phyloP scores from a whole-genome alignment of 2,113 vertebrate genomes.

The Myotis brandtii region DNA sequence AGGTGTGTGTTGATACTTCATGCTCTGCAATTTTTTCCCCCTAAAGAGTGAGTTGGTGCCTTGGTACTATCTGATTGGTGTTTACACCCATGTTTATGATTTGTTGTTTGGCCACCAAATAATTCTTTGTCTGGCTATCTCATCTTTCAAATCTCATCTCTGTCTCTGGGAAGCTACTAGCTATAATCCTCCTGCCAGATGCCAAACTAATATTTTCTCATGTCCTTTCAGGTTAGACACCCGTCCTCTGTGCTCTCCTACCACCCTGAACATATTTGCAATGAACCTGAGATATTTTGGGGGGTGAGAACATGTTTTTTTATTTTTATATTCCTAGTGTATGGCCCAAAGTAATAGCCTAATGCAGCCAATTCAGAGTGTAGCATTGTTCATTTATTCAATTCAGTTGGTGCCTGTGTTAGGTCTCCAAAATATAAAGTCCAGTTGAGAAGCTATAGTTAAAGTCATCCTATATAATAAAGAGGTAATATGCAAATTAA shows the following conservation, averaged over 20 bases:
- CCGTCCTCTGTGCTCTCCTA: not conserved
- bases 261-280: not conserved
- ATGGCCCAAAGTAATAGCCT: not conserved
- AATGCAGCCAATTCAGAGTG: not conserved
- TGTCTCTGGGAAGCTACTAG: not conserved
- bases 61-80: not conserved
- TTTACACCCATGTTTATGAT: not conserved
- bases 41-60: not conserved
- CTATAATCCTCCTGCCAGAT: not conserved
- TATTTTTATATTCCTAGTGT: not conserved
- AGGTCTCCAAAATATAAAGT: slow-evolving; percentile 39
- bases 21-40: not conserved
- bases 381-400: not conserved
- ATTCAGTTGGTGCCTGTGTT: not conserved
- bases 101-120: not conserved
- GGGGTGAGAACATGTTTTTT: not conserved
- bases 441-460: not conserved
- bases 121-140: not conserved
- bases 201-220: not conserved
- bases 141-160: not conserved
- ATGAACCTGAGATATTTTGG: not conserved
- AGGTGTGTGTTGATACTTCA: not conserved
- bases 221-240: not conserved
- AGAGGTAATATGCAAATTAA: too few species aligned
- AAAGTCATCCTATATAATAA: not conserved